Conservation (phyloP, 2,113 vertebrate species). For the Eolophus roseicapilla region DNA sequence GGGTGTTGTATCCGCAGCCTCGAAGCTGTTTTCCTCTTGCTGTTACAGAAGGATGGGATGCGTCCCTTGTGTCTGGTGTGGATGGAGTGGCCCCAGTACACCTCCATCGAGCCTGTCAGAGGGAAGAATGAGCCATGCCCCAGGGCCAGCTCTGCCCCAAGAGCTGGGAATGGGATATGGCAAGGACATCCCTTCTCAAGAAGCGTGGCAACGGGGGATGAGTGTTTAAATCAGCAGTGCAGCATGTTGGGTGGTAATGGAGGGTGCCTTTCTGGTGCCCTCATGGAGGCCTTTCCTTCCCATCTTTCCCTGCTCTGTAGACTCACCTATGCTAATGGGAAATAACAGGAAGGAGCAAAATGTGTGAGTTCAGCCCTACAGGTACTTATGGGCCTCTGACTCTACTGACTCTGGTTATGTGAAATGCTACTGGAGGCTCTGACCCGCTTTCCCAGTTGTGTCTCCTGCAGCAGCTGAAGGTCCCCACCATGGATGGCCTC, state of each 20-base stretch:
- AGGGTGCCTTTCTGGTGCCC: not conserved
- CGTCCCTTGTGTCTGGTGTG: fast-evolving
- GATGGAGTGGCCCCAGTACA: fast-evolving
- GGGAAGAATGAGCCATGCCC: fast-evolving
- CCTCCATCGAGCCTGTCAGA: fast-evolving
- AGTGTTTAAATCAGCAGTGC: fast-evolving
- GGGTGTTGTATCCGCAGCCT: not conserved
- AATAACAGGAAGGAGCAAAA: not conserved
- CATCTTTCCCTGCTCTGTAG: fast-evolving
- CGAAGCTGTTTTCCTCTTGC: not conserved
- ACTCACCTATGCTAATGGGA: fast-evolving
- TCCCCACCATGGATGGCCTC: not conserved
- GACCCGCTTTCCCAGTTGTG: not conserved
- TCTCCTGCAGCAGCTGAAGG: not conserved
- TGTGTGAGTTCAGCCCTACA: fast-evolving
- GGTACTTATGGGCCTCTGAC: not conserved
- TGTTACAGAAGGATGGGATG: not conserved
- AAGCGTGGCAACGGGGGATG: not conserved
- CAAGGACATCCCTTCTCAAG: not conserved
- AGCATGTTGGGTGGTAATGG: not conserved
- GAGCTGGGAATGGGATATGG: not conserved
- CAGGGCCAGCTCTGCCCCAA: fast-evolving
- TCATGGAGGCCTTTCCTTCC: fast-evolving
- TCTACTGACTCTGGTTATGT: not conserved
- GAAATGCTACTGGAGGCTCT: not conserved